Evolutionary conservation across 2,888 invertebrate genomes (phyloP).

Genomic region (Mythimna impura): DNA sequence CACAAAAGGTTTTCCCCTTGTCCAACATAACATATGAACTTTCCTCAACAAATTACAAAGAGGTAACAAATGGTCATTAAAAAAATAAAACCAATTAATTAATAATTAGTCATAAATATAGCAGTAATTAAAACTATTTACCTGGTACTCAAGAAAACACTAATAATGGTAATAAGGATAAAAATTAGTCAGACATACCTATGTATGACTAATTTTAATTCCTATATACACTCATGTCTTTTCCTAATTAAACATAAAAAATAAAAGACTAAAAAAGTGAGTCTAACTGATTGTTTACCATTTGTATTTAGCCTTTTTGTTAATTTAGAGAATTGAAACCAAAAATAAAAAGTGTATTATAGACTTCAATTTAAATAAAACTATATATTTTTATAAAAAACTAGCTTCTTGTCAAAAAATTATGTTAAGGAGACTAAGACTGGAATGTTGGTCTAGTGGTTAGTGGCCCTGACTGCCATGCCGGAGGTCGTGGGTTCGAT

Average conservation of each 20-base stretch:
- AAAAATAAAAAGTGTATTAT: too few relatives aligned
- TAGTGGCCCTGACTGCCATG: too few relatives aligned
- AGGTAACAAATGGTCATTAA: slow-evolving; percentile 17
- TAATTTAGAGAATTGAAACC: too few relatives aligned
- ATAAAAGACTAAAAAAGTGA: not conserved
- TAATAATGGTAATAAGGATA: not conserved
- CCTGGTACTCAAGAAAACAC: slow-evolving; percentile 1
- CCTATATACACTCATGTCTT: not conserved
- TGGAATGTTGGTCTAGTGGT: too few relatives aligned
- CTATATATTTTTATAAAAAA: too few relatives aligned
- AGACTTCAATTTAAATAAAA: too few relatives aligned
- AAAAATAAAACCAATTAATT: slow-evolving; percentile 36
- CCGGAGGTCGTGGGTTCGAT: too few relatives aligned
- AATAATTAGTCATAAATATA: not conserved
- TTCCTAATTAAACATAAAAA: not conserved
- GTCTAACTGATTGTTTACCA: not conserved
- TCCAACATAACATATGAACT: slow-evolving; percentile 10
- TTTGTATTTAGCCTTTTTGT: not conserved
- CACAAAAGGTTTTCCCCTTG: slow-evolving; percentile 44
- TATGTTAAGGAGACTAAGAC: too few relatives aligned
- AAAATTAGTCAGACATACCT: slow-evolving; percentile 1
- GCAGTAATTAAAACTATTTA: slow-evolving; percentile 22
- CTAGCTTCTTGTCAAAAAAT: too few relatives aligned
- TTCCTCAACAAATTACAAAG: slow-evolving; percentile 44
- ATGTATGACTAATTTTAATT: too few relatives aligned